Conservation (phyloP, 2,113 vertebrate genomes). For the Cepphus grylle region DNA sequence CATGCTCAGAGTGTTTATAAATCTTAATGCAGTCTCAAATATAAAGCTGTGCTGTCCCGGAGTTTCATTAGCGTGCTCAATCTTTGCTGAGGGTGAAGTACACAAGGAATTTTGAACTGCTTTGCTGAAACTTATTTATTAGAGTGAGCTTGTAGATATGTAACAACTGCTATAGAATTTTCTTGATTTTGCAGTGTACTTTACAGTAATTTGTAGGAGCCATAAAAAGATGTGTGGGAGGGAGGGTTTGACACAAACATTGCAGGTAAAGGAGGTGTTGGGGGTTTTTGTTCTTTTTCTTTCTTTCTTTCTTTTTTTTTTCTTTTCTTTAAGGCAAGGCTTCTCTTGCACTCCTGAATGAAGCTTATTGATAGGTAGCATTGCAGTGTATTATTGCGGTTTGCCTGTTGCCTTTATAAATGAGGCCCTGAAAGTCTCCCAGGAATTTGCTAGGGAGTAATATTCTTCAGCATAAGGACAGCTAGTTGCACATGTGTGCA, state of each 20-base stretch:
- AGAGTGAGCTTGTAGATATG: background rate
- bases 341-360: background rate
- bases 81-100: background rate
- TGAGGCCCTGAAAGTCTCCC: background rate
- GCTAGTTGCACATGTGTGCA: background rate
- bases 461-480: background rate
- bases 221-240: background rate
- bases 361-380: background rate
- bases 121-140: background rate
- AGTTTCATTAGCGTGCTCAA: background rate
- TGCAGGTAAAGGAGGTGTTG: background rate
- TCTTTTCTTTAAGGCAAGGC: background rate
- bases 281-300: background rate
- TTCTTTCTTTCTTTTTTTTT: too few relatives aligned
- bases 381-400: background rate
- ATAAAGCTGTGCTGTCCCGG: background rate
- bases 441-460: background rate
- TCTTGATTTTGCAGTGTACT: background rate
- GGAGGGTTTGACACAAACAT: background rate
- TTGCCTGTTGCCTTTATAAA: background rate
- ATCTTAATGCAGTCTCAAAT: background rate
- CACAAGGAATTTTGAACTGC: background rate
- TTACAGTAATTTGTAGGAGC: background rate
- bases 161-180: background rate
- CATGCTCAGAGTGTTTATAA: constrained; percentile 31